Evolutionary conservation across 2,797 vertebrate genomes (phyloP), one percentile per base, ranked within the genome.

Genomic region (Sebastes minor): DNA sequence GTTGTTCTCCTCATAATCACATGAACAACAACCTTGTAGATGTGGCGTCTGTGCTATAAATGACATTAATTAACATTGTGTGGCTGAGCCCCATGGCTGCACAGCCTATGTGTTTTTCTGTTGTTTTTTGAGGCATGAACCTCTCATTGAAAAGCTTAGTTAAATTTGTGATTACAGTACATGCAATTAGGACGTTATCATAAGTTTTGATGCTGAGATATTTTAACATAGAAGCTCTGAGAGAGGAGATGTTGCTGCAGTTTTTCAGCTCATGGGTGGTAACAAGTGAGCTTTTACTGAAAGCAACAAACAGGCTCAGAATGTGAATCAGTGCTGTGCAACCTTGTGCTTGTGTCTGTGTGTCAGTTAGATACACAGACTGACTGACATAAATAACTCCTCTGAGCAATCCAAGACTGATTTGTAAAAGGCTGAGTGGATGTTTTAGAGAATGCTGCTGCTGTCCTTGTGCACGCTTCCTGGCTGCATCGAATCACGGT

Each of bases 51-150:
- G 81, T 65, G 75, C 85, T 91, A 73, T 90, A 91, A 89, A 88
- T 90, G 83, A 87, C 93, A 94, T 95, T 90, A 94, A 95, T 95
- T 94, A 94, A 88, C 80, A 85, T 82, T 75, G 74, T 83, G 86
- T 80, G 74, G 87, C 84, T 87, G 72, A 82, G 82, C 91, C 93
- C 86, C 73, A 73, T 83, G 89, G 82, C 88, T 74, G 69, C 75
- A 57, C 80, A 75, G 76, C 84, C 82, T 81, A 82, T 71, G 57
- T 87, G 88, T 91, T 85, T 87, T 66, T 88, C 33, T 86, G 84
- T 42, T 70, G 84, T 42, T 56, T 71, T 68, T 28, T 13, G 14
- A 79, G 77, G 71, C 71, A 74, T 91, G 91, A 92, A 90, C 92
- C 85, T 93, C 90, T 90, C 84, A 74, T 85, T 93, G 85, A 86